Evolutionary conservation across 2,797 vertebrate species (phyloP).

Genomic region (Scarus forsteni): DNA sequence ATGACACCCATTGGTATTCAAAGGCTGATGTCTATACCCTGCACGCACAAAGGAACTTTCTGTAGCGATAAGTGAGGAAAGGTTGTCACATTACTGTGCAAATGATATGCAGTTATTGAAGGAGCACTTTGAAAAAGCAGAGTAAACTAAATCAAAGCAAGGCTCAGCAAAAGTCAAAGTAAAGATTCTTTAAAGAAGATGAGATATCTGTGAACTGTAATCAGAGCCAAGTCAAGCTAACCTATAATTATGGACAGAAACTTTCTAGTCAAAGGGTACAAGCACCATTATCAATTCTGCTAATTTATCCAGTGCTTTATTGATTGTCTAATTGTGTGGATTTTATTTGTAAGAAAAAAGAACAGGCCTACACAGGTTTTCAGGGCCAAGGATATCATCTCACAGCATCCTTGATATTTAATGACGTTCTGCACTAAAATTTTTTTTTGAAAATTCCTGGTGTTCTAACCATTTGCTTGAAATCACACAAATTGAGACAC

Average conservation of each 20-base stretch:
- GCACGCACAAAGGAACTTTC: conserved; percentile 78
- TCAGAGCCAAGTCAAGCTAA: conserved; percentile 15
- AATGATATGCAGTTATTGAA: conserved; percentile 79
- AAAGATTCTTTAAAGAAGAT: conserved; percentile 36
- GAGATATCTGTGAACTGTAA: conserved; percentile 13
- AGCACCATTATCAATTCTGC: too few relatives aligned
- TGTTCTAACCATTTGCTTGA: too few relatives aligned
- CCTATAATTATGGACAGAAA: conserved; percentile 15
- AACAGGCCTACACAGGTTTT: too few relatives aligned
- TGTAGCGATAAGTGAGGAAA: conserved; percentile 68
- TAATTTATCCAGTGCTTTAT: too few relatives aligned
- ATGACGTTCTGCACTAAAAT: too few relatives aligned
- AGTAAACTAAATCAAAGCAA: conserved; percentile 75
- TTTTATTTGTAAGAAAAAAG: too few relatives aligned
- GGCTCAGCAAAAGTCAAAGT: conserved; percentile 64
- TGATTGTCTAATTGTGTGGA: too few relatives aligned
- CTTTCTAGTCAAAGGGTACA: too few relatives aligned
- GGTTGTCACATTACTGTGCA: conserved; percentile 83
- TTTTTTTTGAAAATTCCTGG: too few relatives aligned
- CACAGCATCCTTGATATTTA: too few relatives aligned
- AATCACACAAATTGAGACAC: too few relatives aligned
- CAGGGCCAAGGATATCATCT: too few relatives aligned
- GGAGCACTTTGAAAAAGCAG: conserved; percentile 75
- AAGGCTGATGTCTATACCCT: conserved; percentile 56
- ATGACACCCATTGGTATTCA: conserved; percentile 81